Base-by-base conservation (phyloP, 2,888 invertebrate genomes). In the Bellardia pandia region DNA sequence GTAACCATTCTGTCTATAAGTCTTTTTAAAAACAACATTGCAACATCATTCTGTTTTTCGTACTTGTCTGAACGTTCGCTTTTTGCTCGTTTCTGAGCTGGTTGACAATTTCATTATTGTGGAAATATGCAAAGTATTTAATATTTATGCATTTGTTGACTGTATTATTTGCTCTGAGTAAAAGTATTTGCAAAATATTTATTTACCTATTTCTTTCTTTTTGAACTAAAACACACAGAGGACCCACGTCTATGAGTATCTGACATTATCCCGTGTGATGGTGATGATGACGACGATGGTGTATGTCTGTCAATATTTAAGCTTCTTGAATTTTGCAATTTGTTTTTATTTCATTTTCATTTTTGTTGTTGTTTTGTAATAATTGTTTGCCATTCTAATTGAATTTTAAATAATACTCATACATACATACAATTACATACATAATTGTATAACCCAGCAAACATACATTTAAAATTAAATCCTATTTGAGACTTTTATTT, bases 61-160 rank as follows among this genome's bases (percentile, higher is more conserved):
- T 75, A 68, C 62, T 77, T 58, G 58, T 69, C 69, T 66, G 16
- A 42, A 30, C 58, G 23, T 23, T 23, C 5, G 37, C 30, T 33
- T 56, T 56, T 45, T 45, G 7, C 66, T 66, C 89, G 88, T 90
- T 90, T 91, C 91, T 90, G 90, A 91, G 89, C 90, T 90, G 89
- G 91, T 91, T 92, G 92, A 92, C 91, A 92, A 91, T 90, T 92
- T 91, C 90, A 91, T 91, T 76, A 90, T 91, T 84, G 81, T 85
- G 81, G 79, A 90, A 89, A 90, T 91, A 91, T 91, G 91, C 91
- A 91, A 90, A 91, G 87, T 90, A 91, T 90, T 91, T 86, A 72
- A 77, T 86, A 85, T 86, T 86, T 84, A 87, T 87, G 81, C 74
- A 84, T 40, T 87, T 85, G 84, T 68, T 88, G 82, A 82, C 69